A percentile compares a stretch with the other conserved stretches of the same genome.
phyloP scores from a whole-genome alignment of 2,888 invertebrate species.

The Agonum fuliginosum region DNA sequence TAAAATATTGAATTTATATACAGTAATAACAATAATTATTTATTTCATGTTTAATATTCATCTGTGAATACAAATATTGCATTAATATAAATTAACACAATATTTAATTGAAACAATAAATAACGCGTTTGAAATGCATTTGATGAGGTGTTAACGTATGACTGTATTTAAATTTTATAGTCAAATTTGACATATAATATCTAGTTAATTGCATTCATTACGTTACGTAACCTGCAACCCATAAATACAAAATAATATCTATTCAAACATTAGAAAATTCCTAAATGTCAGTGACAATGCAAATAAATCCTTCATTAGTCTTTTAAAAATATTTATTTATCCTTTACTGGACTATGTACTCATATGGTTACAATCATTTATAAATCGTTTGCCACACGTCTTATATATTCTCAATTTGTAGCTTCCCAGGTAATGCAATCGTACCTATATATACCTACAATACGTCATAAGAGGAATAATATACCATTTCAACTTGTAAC shows the following conservation, averaged over 20 bases:
- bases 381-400: too few species aligned
- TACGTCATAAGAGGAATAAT: too few species aligned
- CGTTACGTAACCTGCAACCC: background rate
- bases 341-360: too few species aligned
- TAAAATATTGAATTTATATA: conserved; percentile 40
- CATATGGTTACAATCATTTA: too few species aligned
- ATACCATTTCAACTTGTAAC: too few species aligned
- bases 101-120: conserved; percentile 41
- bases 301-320: too few species aligned
- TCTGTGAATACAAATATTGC: conserved; percentile 38
- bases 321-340: too few species aligned
- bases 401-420: too few species aligned
- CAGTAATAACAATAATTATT: conserved; percentile 40
- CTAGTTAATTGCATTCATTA: background rate
- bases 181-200: conserved; percentile 33
- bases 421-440: too few species aligned
- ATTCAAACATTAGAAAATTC: too few species aligned
- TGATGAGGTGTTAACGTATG: conserved; percentile 39
- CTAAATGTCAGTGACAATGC: too few species aligned
- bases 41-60: conserved; percentile 40
- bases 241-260: background rate
- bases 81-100: conserved; percentile 44
- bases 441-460: too few species aligned
- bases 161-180: conserved; percentile 25
- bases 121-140: background rate